These are phyloP conservation scores for Brachyalestes nurse DNA, from an alignment of 2,797 vertebrate genomes.

Conservation along the genomic window DNA sequence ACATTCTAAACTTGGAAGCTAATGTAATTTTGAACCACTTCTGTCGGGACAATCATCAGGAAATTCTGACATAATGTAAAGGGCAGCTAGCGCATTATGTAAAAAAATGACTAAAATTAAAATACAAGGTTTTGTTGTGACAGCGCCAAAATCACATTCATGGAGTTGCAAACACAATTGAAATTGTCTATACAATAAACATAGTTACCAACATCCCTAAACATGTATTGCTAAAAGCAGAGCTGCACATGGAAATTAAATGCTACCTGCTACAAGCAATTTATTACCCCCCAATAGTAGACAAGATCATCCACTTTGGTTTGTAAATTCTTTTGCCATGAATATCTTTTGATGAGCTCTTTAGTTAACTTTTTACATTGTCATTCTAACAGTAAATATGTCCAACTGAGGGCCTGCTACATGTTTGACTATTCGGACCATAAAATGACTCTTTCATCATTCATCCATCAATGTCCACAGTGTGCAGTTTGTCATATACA, in stretches of 20 bases:
- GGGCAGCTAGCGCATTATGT: too few species aligned
- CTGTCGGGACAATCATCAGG: too few species aligned
- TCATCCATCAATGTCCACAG: constrained; percentile 67
- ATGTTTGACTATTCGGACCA: constrained; percentile 66
- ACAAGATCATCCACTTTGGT: constrained; percentile 68
- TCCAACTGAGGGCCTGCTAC: constrained; percentile 63
- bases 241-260: constrained; percentile 87
- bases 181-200: constrained; percentile 26
- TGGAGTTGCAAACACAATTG: background rate
- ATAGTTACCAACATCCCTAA: constrained; percentile 62
- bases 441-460: constrained; percentile 66
- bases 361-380: constrained; percentile 70
- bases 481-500: constrained; percentile 73
- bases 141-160: too few species aligned
- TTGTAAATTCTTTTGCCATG: constrained; percentile 62
- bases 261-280: constrained; percentile 70
- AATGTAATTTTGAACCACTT: too few species aligned
- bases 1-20: too few species aligned
- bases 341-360: constrained; percentile 51
- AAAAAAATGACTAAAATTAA: too few species aligned
- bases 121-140: too few species aligned
- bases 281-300: too few species aligned
- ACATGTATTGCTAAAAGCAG: constrained; percentile 80
- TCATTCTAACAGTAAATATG: constrained; percentile 72
- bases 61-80: too few species aligned